phyloP scores from a whole-genome alignment of 2,888 invertebrate genomes.

The Agrilus mali region DNA sequence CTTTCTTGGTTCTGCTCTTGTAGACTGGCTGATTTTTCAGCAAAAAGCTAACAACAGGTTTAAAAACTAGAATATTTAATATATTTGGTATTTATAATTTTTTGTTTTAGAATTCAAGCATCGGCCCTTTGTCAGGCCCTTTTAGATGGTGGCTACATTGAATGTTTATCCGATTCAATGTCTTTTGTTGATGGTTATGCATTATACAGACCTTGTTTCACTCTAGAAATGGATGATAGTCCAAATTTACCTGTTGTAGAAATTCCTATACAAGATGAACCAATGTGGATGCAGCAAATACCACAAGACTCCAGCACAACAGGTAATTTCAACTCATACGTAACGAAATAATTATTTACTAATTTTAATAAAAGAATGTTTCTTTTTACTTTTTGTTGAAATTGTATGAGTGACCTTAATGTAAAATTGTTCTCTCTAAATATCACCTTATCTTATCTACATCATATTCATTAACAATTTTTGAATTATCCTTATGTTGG shows the following conservation, averaged over 20 bases:
- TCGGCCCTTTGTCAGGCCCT: constrained; percentile 66
- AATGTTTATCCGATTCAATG: constrained; percentile 45
- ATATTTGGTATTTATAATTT: background rate
- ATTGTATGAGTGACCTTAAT: too few relatives aligned
- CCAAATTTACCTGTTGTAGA: constrained; percentile 23
- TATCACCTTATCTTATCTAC: background rate
- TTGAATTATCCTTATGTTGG: too few relatives aligned
- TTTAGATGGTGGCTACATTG: constrained; percentile 62
- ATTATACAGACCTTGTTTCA: constrained; percentile 35
- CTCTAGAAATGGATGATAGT: constrained; percentile 15
- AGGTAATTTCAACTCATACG: constrained; percentile 17
- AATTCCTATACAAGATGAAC: constrained; percentile 39
- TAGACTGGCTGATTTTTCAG: constrained; percentile 73
- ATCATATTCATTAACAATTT: too few relatives aligned
- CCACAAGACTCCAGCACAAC: constrained; percentile 36
- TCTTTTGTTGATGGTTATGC: constrained; percentile 37
- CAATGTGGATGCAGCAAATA: constrained; percentile 50
- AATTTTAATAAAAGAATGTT: too few relatives aligned
- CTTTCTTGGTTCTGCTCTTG: constrained; percentile 65
- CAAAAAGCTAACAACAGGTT: constrained; percentile 66
- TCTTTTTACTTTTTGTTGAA: too few relatives aligned
- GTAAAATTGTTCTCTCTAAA: too few relatives aligned
- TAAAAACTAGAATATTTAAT: background rate
- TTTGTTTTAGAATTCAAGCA: constrained; percentile 52
- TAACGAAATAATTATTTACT: too few relatives aligned